These are phyloP conservation scores for Drosophila lacteicornis DNA, from an alignment of 1,140 invertebrate genomes.

Conservation along the genomic window DNA sequence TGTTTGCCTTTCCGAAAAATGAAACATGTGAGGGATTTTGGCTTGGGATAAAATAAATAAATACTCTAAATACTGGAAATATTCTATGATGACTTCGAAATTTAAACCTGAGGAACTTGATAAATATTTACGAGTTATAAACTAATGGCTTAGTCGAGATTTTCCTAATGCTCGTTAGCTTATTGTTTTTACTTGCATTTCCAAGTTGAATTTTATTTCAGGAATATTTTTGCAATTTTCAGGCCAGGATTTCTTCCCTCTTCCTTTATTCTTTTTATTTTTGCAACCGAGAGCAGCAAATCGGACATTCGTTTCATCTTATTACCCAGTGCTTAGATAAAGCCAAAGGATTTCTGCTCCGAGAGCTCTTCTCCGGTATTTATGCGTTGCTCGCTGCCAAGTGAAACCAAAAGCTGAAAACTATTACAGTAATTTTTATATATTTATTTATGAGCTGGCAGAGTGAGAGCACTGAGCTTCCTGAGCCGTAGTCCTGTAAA, in stretches of 20 bases:
- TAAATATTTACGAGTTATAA: not conserved
- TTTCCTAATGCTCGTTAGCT: not conserved
- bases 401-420: constrained; percentile 48
- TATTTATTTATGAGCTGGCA: constrained; percentile 67
- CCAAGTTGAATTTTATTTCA: not conserved
- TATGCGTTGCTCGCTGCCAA: constrained; percentile 50
- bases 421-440: constrained; percentile 41
- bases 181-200: not conserved
- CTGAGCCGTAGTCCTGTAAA: not conserved
- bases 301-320: constrained; percentile 34
- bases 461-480: constrained; percentile 5
- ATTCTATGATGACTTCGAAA: not conserved
- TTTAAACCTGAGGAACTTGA: not conserved
- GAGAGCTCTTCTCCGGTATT: constrained; percentile 35
- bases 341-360: constrained; percentile 54
- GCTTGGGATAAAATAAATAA: too few relatives aligned
- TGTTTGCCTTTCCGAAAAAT: not conserved
- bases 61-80: not conserved
- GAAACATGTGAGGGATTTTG: too few relatives aligned
- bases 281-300: constrained; percentile 6
- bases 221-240: constrained; percentile 6
- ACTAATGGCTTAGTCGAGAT: not conserved
- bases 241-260: not conserved
- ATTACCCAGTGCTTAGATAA: constrained; percentile 58
- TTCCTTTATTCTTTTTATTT: not conserved